Base-by-base conservation (phyloP, 1,140 invertebrate genomes). In the Orius insidiosus region DNA sequence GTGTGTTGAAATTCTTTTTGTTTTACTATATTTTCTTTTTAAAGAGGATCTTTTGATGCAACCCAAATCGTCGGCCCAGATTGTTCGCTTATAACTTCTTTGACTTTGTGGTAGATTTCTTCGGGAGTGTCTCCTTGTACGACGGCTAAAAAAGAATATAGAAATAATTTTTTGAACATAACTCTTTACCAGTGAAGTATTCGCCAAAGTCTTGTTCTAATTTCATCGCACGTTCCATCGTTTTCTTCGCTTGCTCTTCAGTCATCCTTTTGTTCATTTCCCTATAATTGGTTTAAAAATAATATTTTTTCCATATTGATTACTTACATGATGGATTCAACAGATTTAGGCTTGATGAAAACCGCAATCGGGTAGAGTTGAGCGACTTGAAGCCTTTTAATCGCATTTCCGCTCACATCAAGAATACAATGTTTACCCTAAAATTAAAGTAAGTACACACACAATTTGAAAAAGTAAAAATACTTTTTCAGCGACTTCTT, bases 261-360 rank as follows among this genome's bases (percentile, higher is more conserved):
- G 87, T 92, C 75, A 95, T 93, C 60, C 90, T 72, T 96, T 95
- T 65, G 97, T 97, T 90, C 95, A 95, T 70, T 98, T 93, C 78
- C 92, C 93, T 57, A 5, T 15, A 15, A 4, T 40, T 24, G 3
- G 24, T 24, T 24, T n/a, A n/a, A n/a, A n/a, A n/a, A n/a, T n/a
- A n/a, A n/a, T n/a, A 24, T 24, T 24, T 7, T 24, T 24, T 24
- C 24, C 7, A 48, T 36, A 10, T 1, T 7, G n/a, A 24, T 45
- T 52, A 79, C 85, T 82, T 69, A 94, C 90, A 94, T 90, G 49
- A 97, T 86, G 48, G 88, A 89, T 65, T 96, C 89, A 46, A 89
- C 76, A 51, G 88, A 93, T 71, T 93, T 95, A 55, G 95, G 96
- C 70, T 97, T 97, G 55, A 98, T 90, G 68, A 98, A 97, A 60